phyloP scores from a whole-genome alignment of 2,797 vertebrate genomes.

The Phrynocephalus forsythii region DNA sequence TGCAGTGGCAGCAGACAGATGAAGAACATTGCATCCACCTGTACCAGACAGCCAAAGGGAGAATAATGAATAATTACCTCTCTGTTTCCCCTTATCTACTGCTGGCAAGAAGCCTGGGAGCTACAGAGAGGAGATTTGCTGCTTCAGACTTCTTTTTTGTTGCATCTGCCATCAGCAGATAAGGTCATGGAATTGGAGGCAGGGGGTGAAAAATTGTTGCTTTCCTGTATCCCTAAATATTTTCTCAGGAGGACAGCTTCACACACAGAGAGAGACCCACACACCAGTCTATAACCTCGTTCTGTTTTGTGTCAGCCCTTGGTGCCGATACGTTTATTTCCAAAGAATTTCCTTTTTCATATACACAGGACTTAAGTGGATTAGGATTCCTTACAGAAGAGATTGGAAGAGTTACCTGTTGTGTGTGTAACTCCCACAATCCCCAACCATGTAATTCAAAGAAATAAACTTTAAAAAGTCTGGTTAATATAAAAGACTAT shows the following conservation, averaged over 20 bases:
- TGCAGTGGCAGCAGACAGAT: conserved; percentile 26
- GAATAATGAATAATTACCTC: conserved; percentile 49
- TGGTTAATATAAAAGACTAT: too few relatives aligned
- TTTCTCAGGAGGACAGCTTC: not conserved
- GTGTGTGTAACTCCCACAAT: not conserved
- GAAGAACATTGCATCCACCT: conserved; percentile 44
- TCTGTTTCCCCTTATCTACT: conserved; percentile 51
- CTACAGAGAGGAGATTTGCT: conserved; percentile 39
- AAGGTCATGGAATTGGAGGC: conserved; percentile 25
- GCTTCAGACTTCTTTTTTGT: conserved; percentile 42
- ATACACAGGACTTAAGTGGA: too few relatives aligned
- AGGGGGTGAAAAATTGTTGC: conserved; percentile 17
- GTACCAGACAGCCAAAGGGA: conserved; percentile 46
- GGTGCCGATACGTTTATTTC: too few relatives aligned
- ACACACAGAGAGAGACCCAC: too few relatives aligned
- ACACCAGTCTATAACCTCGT: too few relatives aligned
- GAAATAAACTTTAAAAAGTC: too few relatives aligned
- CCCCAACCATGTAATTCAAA: not conserved
- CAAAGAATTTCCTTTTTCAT: too few relatives aligned
- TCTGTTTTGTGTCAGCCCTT: too few relatives aligned
- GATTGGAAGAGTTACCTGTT: too few relatives aligned
- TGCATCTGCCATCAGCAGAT: conserved; percentile 44
- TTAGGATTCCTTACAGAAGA: too few relatives aligned
- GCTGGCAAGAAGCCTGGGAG: conserved; percentile 35
- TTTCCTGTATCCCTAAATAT: not conserved